phyloP scores from a whole-genome alignment of 2,113 vertebrate genomes.

The Pelobates fuscus region DNA sequence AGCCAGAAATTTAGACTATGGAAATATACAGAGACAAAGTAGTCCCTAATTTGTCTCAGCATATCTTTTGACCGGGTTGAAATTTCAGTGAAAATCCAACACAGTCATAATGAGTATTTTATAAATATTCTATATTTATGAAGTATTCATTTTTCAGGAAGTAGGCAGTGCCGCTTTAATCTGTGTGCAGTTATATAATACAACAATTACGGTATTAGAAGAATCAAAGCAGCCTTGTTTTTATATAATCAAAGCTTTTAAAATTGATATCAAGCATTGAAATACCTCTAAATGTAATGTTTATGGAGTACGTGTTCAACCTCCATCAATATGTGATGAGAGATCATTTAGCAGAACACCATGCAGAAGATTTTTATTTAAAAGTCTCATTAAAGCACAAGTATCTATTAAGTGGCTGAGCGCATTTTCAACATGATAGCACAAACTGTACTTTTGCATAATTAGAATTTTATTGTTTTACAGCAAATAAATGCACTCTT shows the following conservation, averaged over 20 bases:
- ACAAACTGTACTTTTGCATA: neutral
- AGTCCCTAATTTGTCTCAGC: no score
- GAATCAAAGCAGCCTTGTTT: neutral
- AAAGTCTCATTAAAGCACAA: constrained; percentile 40
- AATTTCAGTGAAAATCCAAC: no score
- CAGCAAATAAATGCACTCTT: neutral
- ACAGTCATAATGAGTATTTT: no score
- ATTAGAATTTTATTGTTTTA: neutral
- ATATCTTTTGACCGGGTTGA: no score
- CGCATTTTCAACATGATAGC: constrained; percentile 6
- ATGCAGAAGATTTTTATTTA: constrained; percentile 24
- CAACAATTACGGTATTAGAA: no score
- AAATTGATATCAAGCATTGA: constrained; percentile 1
- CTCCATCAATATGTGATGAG: constrained; percentile 22
- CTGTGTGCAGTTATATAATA: no score
- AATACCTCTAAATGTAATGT: constrained; percentile 23
- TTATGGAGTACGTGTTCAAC: neutral
- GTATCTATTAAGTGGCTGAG: constrained; percentile 16
- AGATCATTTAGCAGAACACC: constrained; percentile 36
- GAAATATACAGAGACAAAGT: no score
- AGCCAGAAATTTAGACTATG: no score
- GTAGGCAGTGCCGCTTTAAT: no score
- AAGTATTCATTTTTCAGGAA: no score
- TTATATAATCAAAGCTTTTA: constrained; percentile 9
- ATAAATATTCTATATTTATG: no score